Evolutionary conservation across 2,888 invertebrate genomes (phyloP), one percentile per base, ranked within the genome.

Genomic region (Agriopis aurantiaria): DNA sequence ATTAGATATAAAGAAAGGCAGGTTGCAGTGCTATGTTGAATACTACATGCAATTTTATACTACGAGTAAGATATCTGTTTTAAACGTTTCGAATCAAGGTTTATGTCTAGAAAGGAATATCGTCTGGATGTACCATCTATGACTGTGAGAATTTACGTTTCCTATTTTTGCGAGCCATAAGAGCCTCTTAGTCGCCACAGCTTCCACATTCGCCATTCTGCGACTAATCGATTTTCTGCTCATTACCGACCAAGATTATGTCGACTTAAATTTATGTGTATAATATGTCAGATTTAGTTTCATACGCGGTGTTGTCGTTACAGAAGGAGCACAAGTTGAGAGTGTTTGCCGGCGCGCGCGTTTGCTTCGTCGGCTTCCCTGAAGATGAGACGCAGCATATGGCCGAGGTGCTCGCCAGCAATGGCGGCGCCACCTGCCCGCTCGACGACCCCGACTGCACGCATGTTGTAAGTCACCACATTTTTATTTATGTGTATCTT

Each of bases 351-450:
- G 98, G 98, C 43, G 97, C 97, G 68, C 96, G 96, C 82, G 96
- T 99, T 59, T 97, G 97, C 89, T 98, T 99, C 89, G 95, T 97
- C 82, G 99, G 99, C 8, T 99, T 99, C 92, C 96, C 97, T 3
- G 96, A 96, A 71, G 98, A 98, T 81, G 99, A 99, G 90, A 96
- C 97, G 85, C 96, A 96, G 84, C 98, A 99, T 87, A 99, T 99
- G 98, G 96, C 97, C 72, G 98, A 98, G 86, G 96, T 98, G 78
- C 95, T 99, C 71, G 95, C 96, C 80, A 96, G 96, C 85, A 98
- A 99, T 92, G 98, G 98, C 82, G 98, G 98, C 68, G 96, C 96
- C 74, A 95, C 96, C 72, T 96, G 97, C 72, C 96, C 96, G 55
- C 94, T 96, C 76, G 97, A 97, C 80, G 98, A 98, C 95, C 95